These are phyloP conservation scores for Morbakka virulenta DNA, from an alignment of 30 jellyfish, hydroid and myxozoan species.

Conservation along the genomic window DNA sequence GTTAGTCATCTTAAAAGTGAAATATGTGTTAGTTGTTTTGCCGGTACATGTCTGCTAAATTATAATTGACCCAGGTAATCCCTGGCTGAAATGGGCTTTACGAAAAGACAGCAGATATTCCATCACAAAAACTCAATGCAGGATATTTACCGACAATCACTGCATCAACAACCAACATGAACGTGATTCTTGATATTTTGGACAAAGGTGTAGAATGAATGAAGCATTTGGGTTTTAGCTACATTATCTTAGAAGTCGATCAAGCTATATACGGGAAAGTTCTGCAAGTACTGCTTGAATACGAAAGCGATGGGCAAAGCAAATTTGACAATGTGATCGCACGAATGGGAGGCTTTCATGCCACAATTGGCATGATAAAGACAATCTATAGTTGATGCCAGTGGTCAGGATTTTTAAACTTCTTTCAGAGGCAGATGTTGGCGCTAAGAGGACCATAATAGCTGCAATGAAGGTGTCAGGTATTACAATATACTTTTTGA, in stretches of 20 bases:
- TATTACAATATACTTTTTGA: constrained; percentile 20
- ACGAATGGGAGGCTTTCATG: constrained; percentile 48
- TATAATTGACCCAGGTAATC: constrained; percentile 7
- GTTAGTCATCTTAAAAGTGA: constrained; percentile 17
- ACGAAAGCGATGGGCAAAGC: not conserved
- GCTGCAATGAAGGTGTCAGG: constrained; percentile 33
- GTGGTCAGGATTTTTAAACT: constrained; percentile 12
- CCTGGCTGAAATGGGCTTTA: constrained; percentile 24
- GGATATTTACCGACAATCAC: constrained; percentile 43
- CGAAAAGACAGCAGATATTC: constrained; percentile 18
- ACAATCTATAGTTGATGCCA: constrained; percentile 27
- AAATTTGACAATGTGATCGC: constrained; percentile 17
- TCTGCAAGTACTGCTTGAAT: constrained; percentile 3
- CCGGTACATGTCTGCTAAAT: constrained; percentile 12
- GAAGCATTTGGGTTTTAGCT: constrained; percentile 12
- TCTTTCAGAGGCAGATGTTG: constrained; percentile 30
- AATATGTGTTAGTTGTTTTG: constrained; percentile 35
- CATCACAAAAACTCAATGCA: constrained; percentile 30
- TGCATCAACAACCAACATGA: constrained; percentile 49
- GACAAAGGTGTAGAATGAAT: constrained; percentile 17
- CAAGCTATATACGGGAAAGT: constrained; percentile 39
- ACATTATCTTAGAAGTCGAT: constrained; percentile 26
- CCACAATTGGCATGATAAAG: constrained; percentile 10
- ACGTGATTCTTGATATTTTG: constrained; percentile 21
- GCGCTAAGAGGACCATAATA: constrained; percentile 41